Conservation (phyloP, 2,113 vertebrate genomes). For the Brachyhypopomus occidentalis region DNA sequence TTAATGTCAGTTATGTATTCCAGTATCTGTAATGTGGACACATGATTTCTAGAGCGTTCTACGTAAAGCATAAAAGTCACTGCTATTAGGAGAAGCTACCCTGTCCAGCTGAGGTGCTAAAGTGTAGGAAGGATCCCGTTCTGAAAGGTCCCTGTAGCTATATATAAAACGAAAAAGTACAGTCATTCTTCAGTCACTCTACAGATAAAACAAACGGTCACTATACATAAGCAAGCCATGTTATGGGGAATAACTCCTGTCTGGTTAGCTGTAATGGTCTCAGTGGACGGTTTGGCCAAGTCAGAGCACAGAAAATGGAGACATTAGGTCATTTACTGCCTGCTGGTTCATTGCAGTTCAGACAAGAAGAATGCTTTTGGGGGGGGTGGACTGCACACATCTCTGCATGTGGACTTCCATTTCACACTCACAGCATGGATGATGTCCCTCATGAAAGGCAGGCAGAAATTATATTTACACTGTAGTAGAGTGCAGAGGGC, state of each 20-base stretch:
- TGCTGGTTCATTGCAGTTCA: background rate
- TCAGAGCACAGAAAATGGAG: background rate
- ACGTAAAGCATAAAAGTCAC: no score
- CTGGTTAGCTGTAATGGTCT: background rate
- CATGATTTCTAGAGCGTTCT: no score
- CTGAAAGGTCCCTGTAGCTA: no score
- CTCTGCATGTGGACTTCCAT: background rate
- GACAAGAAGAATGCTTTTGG: background rate
- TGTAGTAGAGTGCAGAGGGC: background rate
- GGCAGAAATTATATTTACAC: slow-evolving; percentile 16
- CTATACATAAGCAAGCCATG: background rate
- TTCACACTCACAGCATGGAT: background rate
- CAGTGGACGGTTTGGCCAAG: background rate
- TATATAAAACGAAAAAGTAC: no score
- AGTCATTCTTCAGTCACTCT: background rate
- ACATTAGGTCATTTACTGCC: background rate
- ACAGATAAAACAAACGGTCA: background rate
- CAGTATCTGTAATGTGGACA: no score
- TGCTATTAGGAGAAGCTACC: no score
- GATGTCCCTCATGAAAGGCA: background rate
- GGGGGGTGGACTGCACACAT: background rate
- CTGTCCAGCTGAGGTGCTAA: no score
- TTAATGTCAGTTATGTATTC: no score
- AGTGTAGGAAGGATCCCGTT: no score
- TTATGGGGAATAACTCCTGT: background rate